These are phyloP conservation scores for Dolichopus griseipennis DNA, from an alignment of 2,888 invertebrate species.

Conservation along the genomic window DNA sequence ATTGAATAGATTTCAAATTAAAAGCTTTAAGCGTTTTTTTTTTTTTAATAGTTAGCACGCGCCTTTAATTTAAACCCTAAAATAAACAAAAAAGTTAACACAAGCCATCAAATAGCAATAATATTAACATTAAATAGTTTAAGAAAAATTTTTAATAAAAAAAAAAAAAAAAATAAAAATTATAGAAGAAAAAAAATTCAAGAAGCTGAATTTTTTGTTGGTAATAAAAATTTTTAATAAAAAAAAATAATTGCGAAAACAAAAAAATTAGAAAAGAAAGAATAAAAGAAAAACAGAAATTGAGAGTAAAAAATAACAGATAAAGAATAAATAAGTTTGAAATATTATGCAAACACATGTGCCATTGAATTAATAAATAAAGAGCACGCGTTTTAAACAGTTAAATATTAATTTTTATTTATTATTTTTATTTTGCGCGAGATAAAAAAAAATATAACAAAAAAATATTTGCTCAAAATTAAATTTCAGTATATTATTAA, in stretches of 20 bases:
- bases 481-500: too few species aligned
- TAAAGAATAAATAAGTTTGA: too few species aligned
- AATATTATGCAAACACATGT: too few species aligned
- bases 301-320: neutral
- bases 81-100: neutral
- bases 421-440: too few species aligned
- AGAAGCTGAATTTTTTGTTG: neutral
- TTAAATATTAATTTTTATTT: too few species aligned
- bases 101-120: neutral
- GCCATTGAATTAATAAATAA: too few species aligned
- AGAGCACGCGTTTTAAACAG: too few species aligned
- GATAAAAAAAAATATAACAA: too few species aligned
- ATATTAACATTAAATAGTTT: too few species aligned
- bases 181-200: neutral
- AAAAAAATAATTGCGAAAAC: neutral
- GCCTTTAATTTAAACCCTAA: neutral
- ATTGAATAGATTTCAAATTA: conserved; percentile 3
- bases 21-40: neutral
- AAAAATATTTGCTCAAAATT: too few species aligned
- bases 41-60: neutral
- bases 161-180: neutral
- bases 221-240: neutral
- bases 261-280: neutral
- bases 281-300: neutral
- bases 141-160: neutral